phyloP scores from a whole-genome alignment of 2,797 vertebrate species.

The Oreochromis grahami region DNA sequence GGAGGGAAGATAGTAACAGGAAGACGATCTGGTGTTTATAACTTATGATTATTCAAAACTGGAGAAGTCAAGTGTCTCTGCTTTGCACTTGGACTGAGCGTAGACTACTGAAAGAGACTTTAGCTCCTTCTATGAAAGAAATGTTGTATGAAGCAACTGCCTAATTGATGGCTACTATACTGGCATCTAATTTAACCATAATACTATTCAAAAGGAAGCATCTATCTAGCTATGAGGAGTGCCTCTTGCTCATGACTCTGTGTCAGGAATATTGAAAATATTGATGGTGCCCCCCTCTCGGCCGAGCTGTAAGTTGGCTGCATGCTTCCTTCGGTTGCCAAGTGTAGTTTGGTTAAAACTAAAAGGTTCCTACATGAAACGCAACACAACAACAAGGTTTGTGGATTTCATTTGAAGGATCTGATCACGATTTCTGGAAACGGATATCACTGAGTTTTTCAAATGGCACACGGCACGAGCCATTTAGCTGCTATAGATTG shows the following conservation, averaged over 20 bases:
- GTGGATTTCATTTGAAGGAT: not conserved
- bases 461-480: not conserved
- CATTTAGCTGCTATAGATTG: not conserved
- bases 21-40: not conserved
- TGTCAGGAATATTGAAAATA: not conserved
- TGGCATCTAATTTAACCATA: not conserved
- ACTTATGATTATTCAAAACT: not conserved
- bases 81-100: not conserved
- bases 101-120: not conserved
- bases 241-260: not conserved
- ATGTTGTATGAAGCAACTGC: not conserved
- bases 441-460: fast-evolving
- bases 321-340: not conserved
- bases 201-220: not conserved
- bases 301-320: not conserved
- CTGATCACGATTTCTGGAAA: not conserved
- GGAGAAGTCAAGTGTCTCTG: not conserved
- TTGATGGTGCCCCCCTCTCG: not conserved
- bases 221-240: fast-evolving
- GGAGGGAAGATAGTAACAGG: not conserved
- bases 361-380: not conserved
- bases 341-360: not conserved
- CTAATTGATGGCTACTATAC: not conserved
- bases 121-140: not conserved
- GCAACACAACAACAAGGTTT: not conserved